Evolutionary conservation across 30 jellyfish, hydroid and myxozoan genomes (phyloP), one percentile per base, ranked within the genome.

Genomic region (Calvadosia cruxmelitensis): DNA sequence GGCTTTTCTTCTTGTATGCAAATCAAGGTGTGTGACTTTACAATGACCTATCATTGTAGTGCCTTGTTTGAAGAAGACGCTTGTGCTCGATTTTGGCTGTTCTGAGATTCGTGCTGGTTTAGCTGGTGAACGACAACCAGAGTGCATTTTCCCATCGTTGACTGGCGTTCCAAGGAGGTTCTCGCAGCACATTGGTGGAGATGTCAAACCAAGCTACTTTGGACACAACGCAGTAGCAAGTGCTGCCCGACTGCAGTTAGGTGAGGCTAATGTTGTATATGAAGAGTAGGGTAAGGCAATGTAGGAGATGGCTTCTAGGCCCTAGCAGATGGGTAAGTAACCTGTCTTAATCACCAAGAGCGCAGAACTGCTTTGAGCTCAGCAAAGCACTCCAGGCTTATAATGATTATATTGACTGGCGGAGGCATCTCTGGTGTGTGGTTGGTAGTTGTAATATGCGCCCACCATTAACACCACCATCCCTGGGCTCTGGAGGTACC

Each of bases 81-180:
- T 74, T 5, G 95, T 83, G 2, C 68, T 91, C 64, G 99, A 91
- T 63, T 65, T 91, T 30, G 99, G 99, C 1, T 82, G 99, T 82
- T 95, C 95, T 3, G 63, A 61, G 2, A 30, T 91, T 42, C 81
- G 81, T 69, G 95, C 99, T 15, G 99, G 99, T 27, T 26, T 91
- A 13, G 91, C 93, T 2, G 99, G 99, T 16, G 93, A 83, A 53
- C 16, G 51, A 1, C 73, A 75, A 49, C 99, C 99, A 0, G 73
- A 68, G 1, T 51, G 83, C 25, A 71, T 73, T 2, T 72, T 93
- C 62, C 95, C 95, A 1, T 91, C 99, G 7, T 90, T 91, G 29
- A 74, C 83, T 74, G 99, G 99, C 29, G 90, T 83, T 0, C 99
- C 99, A 7, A 74, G 94, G 34, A 68, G 99, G 49, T 91, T 91